Percentiles rank a stretch among this genome's conserved stretches.
Evolutionary conservation across 1,140 invertebrate genomes (phyloP).

Genomic region (Psilanteris sp.): DNA sequence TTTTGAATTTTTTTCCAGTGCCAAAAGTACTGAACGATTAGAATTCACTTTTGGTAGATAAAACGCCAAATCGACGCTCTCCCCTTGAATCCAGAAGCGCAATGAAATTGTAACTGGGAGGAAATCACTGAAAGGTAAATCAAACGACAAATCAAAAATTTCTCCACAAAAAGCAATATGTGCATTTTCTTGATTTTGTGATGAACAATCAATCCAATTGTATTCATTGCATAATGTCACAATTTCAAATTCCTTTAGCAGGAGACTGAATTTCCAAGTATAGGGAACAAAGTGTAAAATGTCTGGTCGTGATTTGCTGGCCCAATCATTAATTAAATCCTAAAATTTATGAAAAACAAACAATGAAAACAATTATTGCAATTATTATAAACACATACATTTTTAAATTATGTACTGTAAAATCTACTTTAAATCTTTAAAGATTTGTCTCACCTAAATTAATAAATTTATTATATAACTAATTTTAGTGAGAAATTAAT

Average conservation of each 20-base stretch:
- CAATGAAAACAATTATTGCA: too few species aligned
- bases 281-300: constrained; percentile 97
- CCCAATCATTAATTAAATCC: constrained; percentile 97
- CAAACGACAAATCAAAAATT: constrained; percentile 94
- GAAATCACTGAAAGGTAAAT: constrained; percentile 95
- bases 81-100: constrained; percentile 96
- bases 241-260: constrained; percentile 97
- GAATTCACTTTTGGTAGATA: constrained; percentile 96
- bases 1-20: constrained; percentile 94
- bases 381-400: too few species aligned
- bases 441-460: too few species aligned
- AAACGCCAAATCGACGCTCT: constrained; percentile 92
- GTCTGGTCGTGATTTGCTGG: constrained; percentile 92
- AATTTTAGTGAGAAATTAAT: too few species aligned
- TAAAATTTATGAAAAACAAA: too few species aligned
- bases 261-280: constrained; percentile 95
- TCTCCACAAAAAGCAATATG: constrained; percentile 96
- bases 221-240: constrained; percentile 97
- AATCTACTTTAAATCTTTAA: too few species aligned
- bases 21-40: constrained; percentile 88
- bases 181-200: constrained; percentile 95
- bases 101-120: constrained; percentile 91
- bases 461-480: too few species aligned
- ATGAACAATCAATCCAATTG: constrained; percentile 99
- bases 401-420: too few species aligned